These are phyloP conservation scores for Troides helena DNA, from an alignment of 2,888 invertebrate species.

Conservation along the genomic window DNA sequence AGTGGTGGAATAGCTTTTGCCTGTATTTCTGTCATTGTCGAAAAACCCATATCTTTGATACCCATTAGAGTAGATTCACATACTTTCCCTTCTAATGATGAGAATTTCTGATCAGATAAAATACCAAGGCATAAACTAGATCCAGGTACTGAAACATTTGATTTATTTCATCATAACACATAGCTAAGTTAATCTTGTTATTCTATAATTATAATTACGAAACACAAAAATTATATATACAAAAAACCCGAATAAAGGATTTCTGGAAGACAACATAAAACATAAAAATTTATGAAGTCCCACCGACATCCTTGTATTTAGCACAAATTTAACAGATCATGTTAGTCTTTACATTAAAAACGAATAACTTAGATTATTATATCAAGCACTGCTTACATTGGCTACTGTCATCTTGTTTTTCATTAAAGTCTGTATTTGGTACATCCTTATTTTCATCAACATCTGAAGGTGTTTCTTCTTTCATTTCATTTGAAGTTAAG, in stretches of 20 bases:
- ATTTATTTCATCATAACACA: neutral
- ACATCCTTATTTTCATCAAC: conserved; percentile 14
- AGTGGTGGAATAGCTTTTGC: conserved; percentile 93
- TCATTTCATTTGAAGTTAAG: conserved; percentile 28
- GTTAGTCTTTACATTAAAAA: neutral
- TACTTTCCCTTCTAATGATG: conserved; percentile 82
- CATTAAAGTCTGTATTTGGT: conserved; percentile 40
- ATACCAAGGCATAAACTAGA: conserved; percentile 82
- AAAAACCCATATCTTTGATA: conserved; percentile 95
- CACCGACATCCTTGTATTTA: neutral
- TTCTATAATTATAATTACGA: neutral
- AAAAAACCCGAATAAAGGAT: neutral
- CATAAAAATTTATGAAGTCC: neutral
- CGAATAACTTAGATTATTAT: neutral
- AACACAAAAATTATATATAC: neutral
- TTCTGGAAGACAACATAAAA: neutral
- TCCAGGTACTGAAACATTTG: conserved; percentile 80
- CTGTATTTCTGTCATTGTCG: conserved; percentile 97
- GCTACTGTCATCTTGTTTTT: conserved; percentile 45
- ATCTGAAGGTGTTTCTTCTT: conserved; percentile 10
- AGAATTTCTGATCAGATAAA: conserved; percentile 80
- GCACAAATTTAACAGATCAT: neutral
- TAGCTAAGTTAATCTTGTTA: neutral
- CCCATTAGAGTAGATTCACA: conserved; percentile 92
- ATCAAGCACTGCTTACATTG: conserved; percentile 51